Conservation (phyloP, 2,888 invertebrate genomes). For the Eristalinus sepulchralis region DNA sequence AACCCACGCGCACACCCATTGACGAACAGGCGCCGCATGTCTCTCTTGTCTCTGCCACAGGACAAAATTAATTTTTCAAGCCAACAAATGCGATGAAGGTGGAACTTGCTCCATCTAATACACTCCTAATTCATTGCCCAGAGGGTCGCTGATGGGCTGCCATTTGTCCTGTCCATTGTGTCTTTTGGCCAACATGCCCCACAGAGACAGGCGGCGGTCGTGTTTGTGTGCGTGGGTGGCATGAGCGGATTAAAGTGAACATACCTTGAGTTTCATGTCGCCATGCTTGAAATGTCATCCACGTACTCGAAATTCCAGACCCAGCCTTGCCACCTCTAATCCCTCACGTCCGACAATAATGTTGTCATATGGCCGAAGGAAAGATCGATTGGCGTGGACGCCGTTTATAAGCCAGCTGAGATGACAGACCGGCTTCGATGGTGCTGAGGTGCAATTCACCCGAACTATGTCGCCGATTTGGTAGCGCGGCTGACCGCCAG, state of each 20-base stretch:
- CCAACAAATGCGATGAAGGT: constrained; percentile 2
- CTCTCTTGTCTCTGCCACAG: background rate
- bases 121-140: constrained; percentile 59
- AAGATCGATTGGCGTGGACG: constrained; percentile 85
- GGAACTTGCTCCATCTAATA: constrained; percentile 49
- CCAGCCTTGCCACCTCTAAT: constrained; percentile 88
- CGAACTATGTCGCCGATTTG: constrained; percentile 91
- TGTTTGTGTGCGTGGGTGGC: background rate
- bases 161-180: background rate
- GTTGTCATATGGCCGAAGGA: constrained; percentile 82
- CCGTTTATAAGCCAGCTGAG: constrained; percentile 94
- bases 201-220: background rate
- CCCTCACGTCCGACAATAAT: constrained; percentile 83
- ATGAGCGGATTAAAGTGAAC: constrained; percentile 62
- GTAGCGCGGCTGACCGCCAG: constrained; percentile 90
- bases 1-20: constrained; percentile 21
- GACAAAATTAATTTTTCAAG: constrained; percentile 40
- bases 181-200: background rate
- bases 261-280: constrained; percentile 91
- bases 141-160: background rate
- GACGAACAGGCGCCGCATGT: too few species aligned
- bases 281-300: constrained; percentile 91
- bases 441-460: constrained; percentile 92
- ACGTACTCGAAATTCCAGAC: constrained; percentile 90
- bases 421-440: constrained; percentile 91